These are phyloP conservation scores for Gasteruption jaculator DNA, from an alignment of 2,888 invertebrate genomes.

Conservation along the genomic window DNA sequence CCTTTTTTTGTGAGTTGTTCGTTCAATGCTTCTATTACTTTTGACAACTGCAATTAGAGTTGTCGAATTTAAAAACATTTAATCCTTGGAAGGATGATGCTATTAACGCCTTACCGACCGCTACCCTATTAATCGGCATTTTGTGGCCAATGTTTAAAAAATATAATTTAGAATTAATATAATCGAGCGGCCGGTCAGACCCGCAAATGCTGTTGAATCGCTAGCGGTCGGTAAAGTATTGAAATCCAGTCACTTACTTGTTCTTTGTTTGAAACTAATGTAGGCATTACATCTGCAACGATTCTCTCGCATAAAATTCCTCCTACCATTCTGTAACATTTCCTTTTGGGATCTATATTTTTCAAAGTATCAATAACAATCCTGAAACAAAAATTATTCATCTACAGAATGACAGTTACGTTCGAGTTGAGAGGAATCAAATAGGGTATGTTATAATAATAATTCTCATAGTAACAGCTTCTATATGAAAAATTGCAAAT, in stretches of 20 bases:
- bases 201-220: no score
- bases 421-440: neutral
- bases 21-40: constrained; percentile 73
- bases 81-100: no score
- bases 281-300: constrained; percentile 86
- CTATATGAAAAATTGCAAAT: constrained; percentile 1
- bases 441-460: neutral
- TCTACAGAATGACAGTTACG: no score
- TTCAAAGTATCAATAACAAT: constrained; percentile 91
- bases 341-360: constrained; percentile 76
- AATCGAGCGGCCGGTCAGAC: no score
- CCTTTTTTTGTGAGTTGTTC: constrained; percentile 84
- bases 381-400: constrained; percentile 53
- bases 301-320: constrained; percentile 90
- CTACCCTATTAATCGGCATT: no score
- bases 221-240: no score
- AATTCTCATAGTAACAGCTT: no score
- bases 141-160: no score
- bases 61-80: constrained; percentile 8
- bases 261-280: constrained; percentile 73
- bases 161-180: no score
- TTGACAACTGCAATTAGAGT: constrained; percentile 61
- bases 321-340: constrained; percentile 91
- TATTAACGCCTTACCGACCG: no score
- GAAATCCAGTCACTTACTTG: no score